phyloP scores from a whole-genome alignment of 2,797 vertebrate genomes.

The Gymnodraco acuticeps region DNA sequence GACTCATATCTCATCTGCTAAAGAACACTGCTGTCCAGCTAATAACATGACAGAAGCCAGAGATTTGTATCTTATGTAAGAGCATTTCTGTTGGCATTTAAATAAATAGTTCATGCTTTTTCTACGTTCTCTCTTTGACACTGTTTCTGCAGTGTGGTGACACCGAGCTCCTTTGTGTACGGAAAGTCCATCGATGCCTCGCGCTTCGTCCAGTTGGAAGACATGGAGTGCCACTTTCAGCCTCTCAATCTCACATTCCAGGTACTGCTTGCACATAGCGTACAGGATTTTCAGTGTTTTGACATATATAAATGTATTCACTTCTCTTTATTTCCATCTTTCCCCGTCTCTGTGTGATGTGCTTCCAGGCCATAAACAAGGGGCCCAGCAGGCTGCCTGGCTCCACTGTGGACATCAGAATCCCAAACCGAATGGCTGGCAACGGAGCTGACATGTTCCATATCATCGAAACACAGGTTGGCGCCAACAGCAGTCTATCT shows the following conservation, averaged over 20 bases:
- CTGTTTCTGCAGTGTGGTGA: conserved; percentile 86
- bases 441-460: conserved; percentile 95
- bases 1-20: conserved; percentile 47
- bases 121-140: not conserved
- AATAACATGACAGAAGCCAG: conserved; percentile 28
- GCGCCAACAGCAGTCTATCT: conserved; percentile 65
- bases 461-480: conserved; percentile 91
- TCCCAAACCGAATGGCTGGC: conserved; percentile 91
- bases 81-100: conserved; percentile 7
- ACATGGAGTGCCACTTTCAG: conserved; percentile 94
- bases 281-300: not conserved
- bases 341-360: conserved; percentile 45
- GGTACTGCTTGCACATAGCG: conserved; percentile 77
- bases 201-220: conserved; percentile 90
- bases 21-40: conserved; percentile 34
- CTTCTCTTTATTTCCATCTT: conserved; percentile 24
- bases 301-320: too few species aligned
- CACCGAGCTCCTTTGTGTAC: conserved; percentile 93
- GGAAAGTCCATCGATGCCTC: conserved; percentile 92
- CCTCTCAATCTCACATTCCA: conserved; percentile 96
- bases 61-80: conserved; percentile 2
- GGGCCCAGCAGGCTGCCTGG: conserved; percentile 96
- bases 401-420: conserved; percentile 91
- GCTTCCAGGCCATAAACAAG: conserved; percentile 93
- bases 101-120: conserved; percentile 16